These are phyloP conservation scores for Ascaphus truei DNA, from an alignment of 2,113 vertebrate genomes.

Conservation along the genomic window DNA sequence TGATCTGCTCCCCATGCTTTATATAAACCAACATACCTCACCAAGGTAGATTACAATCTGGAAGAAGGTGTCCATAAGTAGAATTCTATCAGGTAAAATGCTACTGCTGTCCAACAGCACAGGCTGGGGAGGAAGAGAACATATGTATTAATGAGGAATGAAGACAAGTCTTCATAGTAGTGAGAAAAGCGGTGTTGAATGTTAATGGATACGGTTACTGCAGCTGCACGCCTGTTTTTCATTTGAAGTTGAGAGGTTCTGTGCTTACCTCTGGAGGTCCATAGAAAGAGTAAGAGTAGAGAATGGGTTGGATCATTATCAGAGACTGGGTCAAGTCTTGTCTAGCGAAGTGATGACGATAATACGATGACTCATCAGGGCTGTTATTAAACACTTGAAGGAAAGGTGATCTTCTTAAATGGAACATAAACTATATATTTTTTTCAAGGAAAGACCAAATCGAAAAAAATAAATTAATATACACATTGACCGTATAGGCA, in stretches of 20 bases:
- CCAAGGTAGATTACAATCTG: conserved; percentile 96
- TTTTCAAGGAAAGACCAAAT: conserved; percentile 3
- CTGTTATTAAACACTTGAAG: conserved; percentile 98
- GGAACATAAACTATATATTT: conserved; percentile 88
- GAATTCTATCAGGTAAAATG: conserved; percentile 89
- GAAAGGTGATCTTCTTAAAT: conserved; percentile 90
- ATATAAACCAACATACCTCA: conserved; percentile 68
- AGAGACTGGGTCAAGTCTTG: conserved; percentile 96
- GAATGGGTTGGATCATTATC: conserved; percentile 96
- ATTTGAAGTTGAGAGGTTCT: neutral
- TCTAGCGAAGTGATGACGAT: conserved; percentile 89
- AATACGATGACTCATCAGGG: conserved; percentile 92
- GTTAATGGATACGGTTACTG: neutral
- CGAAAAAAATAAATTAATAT: neutral
- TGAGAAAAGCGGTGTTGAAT: neutral
- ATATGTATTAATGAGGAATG: neutral
- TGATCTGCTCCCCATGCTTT: neutral
- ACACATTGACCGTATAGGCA: neutral
- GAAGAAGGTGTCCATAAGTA: conserved; percentile 98
- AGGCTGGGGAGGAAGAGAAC: conserved; percentile 62
- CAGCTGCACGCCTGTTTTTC: too few relatives aligned
- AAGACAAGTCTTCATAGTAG: neutral
- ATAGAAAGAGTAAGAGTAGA: conserved; percentile 94
- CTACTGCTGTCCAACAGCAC: conserved; percentile 96
- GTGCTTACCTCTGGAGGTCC: conserved; percentile 86